Evolutionary conservation across 2,113 vertebrate species (phyloP), one percentile per base, ranked within the genome.

Genomic region (Pedionomus torquatus): DNA sequence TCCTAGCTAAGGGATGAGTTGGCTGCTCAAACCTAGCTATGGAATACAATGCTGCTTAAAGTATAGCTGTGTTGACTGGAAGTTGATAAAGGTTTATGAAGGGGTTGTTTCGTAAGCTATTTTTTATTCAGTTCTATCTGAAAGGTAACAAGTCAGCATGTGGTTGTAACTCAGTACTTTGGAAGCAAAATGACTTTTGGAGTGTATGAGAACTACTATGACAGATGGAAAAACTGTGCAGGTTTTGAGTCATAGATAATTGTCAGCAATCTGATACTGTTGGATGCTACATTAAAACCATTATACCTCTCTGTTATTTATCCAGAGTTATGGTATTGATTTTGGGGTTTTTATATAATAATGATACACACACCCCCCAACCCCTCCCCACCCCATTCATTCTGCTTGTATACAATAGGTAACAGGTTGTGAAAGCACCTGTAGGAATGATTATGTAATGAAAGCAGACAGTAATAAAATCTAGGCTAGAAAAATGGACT

Each of bases 131-230:
- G 41, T 24, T 87, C 71, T 20, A 8, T 90, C 52, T 46, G 89
- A 58, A 96, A 90, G 79, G 96, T 90, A 72, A 58, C 41, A 31
- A 30, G 43, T n/a, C 86, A 95, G 41, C 92, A 95, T 64, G 19
- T 2, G 2, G 46, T 82, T 89, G 65, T 96, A 79, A 87, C 80
- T 48, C 44, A 24, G 44, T 93, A 75, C 30, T 96, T 57, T 95
- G 88, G 90, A 70, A 48, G 52, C 81, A 95, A 49, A 77, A 44
- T 5, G 6, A 60, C 28, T 97, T 97, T 91, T 83, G 83, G 86
- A 89, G 75, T 58, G 57, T 90, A 3, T 92, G 71, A 17, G 55
- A 97, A 41, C 26, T 97, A 14, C 95, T 92, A 0, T 87, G 95
- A 96, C 61, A 92, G 17, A 39, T 95, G 60, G 87, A 91, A 80